Evolutionary conservation across 2,888 invertebrate species (phyloP).

Genomic region (Drosophila dives): DNA sequence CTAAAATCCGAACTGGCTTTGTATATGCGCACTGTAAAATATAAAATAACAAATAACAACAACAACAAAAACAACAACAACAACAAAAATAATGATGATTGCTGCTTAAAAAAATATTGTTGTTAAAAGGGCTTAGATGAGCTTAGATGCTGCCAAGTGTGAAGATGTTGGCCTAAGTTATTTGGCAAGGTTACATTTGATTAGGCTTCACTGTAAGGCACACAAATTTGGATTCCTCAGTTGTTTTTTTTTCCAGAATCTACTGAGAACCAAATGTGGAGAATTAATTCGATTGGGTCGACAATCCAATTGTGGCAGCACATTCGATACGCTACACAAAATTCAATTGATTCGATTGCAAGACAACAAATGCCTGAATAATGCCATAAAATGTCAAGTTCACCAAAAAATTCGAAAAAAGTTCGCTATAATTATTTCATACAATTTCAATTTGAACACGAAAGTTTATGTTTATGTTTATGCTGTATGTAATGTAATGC

Average conservation of each 20-base stretch:
- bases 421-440: conserved; percentile 73
- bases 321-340: conserved; percentile 48
- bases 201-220: neutral
- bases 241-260: neutral
- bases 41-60: conserved; percentile 26
- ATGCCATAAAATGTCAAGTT: conserved; percentile 75
- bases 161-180: conserved; percentile 7
- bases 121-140: conserved; percentile 46
- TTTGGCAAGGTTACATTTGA: conserved; percentile 4
- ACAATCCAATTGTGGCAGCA: conserved; percentile 28
- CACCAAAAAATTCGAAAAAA: conserved; percentile 55
- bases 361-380: conserved; percentile 34
- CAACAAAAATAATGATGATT: conserved; percentile 20
- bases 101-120: conserved; percentile 26
- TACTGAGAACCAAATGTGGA: conserved; percentile 1
- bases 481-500: conserved; percentile 45
- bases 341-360: conserved; percentile 5
- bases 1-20: conserved; percentile 24
- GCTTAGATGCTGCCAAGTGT: conserved; percentile 45
- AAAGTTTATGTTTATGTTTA: conserved; percentile 65
- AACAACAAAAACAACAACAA: conserved; percentile 17
- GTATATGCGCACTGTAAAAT: conserved; percentile 10
- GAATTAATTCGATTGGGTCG: conserved; percentile 39
- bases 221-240: neutral
- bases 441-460: conserved; percentile 71